Percentiles rank a stretch among this genome's conserved stretches.
Evolutionary conservation across 2,888 invertebrate species (phyloP).

Genomic region (Drosophila pseudotalamancana): DNA sequence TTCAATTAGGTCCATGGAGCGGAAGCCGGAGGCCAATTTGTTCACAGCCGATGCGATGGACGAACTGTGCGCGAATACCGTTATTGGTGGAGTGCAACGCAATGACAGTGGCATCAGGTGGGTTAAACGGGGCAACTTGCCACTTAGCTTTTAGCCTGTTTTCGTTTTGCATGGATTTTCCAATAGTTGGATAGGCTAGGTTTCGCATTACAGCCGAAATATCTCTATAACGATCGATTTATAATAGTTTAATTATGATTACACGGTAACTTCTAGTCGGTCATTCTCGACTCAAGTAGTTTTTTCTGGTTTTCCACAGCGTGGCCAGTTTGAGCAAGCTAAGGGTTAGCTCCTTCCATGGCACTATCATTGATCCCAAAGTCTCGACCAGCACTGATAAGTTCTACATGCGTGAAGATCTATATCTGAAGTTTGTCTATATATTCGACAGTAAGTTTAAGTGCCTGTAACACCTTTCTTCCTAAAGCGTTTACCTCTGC

Average conservation of each 20-base stretch:
- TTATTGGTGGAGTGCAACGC: conserved; percentile 55
- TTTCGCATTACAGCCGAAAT: too few relatives aligned
- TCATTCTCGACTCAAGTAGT: background rate
- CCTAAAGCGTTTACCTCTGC: background rate
- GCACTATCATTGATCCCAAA: conserved; percentile 14
- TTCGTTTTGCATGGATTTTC: too few relatives aligned
- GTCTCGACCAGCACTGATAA: background rate
- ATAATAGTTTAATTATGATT: background rate
- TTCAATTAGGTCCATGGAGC: conserved; percentile 43
- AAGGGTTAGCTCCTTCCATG: conserved; percentile 30
- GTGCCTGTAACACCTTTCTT: too few relatives aligned
- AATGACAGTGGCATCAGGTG: conserved; percentile 52
- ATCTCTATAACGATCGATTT: background rate
- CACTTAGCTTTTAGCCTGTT: background rate
- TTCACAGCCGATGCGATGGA: conserved; percentile 54
- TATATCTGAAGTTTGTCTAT: conserved; percentile 46
- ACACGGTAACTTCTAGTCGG: background rate
- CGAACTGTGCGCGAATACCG: conserved; percentile 43
- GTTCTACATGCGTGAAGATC: conserved; percentile 39
- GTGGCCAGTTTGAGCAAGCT: conserved; percentile 49
- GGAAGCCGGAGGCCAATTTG: conserved; percentile 34
- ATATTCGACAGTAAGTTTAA: conserved; percentile 54
- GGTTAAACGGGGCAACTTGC: background rate
- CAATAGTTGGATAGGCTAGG: background rate
- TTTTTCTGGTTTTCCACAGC: conserved; percentile 13